Base-by-base conservation (phyloP, 2,888 invertebrate species). In the Oscheius sp. region DNA sequence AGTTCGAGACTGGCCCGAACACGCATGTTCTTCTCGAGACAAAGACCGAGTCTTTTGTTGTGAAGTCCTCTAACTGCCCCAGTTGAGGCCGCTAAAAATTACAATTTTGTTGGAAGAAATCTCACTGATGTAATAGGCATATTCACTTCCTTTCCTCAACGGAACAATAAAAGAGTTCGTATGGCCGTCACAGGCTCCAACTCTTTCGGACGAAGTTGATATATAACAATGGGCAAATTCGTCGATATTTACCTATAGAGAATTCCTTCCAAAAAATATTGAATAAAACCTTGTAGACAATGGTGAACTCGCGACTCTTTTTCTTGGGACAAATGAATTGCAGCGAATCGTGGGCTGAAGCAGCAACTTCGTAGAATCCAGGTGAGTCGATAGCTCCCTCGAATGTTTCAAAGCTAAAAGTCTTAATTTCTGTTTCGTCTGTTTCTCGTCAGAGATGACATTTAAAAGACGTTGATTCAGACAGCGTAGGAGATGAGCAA, bases 301-400 rank as follows among this genome's bases (percentile, higher is more conserved):
- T 20, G 10, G 45, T 17, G 23, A 42, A 69, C 29, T 69, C 69
- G 12, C 29, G 25, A 10, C 15, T 31, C 17, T 42, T 33, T 20
- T 25, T 27, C 25, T 34, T 50, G 25, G 69, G 69, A 37, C 69
- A 69, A 29, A 64, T 64, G 27, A 69, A 69, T 25, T 45, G 50
- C 3, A 69, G 23, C 12, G 20, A n/a, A 39, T 69, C 69, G 2
- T 23, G 6, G 23, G 69, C 39, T 12, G 39, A 10, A 33, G 69
- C 69, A n/a, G 42, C 2, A 5, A 69, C 53, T 42, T 69, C 69
- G 34, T 64, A 64, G 42, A 53, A 69, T 5, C 69, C 69, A n/a
- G 69, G 69, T 10, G 69, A 69, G 55, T 69, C 69, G 45, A 69
- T 69, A 4, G 64, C 69, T 6, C 46, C 52, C 25, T 69, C 69